phyloP scores from a whole-genome alignment of 2,797 vertebrate species.

The Esox lucius region DNA sequence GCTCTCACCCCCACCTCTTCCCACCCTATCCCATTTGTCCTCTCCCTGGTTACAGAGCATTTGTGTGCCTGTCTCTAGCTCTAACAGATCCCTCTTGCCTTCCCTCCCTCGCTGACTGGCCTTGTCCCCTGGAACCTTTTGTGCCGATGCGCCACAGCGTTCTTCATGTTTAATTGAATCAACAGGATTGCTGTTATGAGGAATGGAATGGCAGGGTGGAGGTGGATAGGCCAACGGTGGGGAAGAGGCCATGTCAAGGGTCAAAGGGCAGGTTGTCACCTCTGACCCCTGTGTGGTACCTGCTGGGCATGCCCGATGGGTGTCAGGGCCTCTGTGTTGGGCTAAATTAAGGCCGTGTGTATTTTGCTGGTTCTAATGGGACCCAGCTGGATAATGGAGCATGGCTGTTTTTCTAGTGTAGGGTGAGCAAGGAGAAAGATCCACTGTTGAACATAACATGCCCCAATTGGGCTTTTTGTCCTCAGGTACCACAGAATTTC shows the following conservation, averaged over 20 bases:
- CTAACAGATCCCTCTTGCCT: neutral
- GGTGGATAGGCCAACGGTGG: conserved; percentile 10
- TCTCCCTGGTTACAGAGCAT: conserved; percentile 35
- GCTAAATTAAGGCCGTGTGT: conserved; percentile 44
- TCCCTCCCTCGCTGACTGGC: conserved; percentile 5
- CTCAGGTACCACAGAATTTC: neutral
- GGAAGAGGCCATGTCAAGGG: conserved; percentile 14
- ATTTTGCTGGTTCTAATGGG: conserved; percentile 34
- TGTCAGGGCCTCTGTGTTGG: conserved; percentile 28
- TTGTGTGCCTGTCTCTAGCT: conserved; percentile 10
- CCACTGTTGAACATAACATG: conserved; percentile 19
- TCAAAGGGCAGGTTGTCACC: conserved; percentile 39
- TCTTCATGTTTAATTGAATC: conserved; percentile 45
- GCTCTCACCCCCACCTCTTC: neutral
- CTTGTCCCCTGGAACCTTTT: conserved; percentile 16
- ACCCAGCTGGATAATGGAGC: conserved; percentile 42
- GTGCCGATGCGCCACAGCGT: conserved; percentile 17
- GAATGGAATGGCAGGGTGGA: conserved; percentile 20
- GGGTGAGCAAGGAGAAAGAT: conserved; percentile 16
- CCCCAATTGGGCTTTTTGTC: neutral
- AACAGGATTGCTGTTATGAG: conserved; percentile 41
- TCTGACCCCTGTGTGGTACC: conserved; percentile 47
- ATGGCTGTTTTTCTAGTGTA: neutral
- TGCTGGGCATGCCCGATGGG: conserved; percentile 52
- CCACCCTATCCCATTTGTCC: conserved; percentile 34